Evolutionary conservation across 64 coral and sea anemone genomes (phyloP).

Genomic region (Hydrozoanthus tunicans): DNA sequence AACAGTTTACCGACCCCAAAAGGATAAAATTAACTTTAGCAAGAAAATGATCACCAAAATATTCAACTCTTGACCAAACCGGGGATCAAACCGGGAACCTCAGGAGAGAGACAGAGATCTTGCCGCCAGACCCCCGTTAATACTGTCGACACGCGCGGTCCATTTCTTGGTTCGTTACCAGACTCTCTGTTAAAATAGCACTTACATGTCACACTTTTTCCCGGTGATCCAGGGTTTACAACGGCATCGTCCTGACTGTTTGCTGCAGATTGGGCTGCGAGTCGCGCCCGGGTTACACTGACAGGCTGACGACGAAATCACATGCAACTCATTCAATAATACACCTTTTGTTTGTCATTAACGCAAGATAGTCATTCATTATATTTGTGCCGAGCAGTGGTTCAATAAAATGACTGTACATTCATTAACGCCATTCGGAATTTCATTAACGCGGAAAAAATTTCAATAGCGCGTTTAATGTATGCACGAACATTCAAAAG

Average conservation of each 20-base stretch:
- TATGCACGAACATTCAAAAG: too few relatives aligned
- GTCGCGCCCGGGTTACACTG: constrained; percentile 45
- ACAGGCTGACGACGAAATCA: neutral
- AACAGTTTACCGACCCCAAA: neutral
- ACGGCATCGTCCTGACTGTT: neutral
- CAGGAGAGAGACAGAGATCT: too few relatives aligned
- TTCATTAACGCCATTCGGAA: too few relatives aligned
- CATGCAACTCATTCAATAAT: neutral
- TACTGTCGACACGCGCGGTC: neutral
- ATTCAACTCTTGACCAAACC: too few relatives aligned
- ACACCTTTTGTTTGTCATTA: too few relatives aligned
- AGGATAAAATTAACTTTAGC: neutral
- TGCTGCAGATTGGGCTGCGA: constrained; percentile 20
- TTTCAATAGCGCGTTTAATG: too few relatives aligned
- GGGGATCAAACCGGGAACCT: too few relatives aligned
- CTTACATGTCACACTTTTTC: constrained; percentile 39
- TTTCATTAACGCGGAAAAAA: too few relatives aligned
- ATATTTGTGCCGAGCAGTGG: too few relatives aligned
- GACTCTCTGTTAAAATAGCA: neutral
- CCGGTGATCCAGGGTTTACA: constrained; percentile 37
- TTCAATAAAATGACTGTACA: too few relatives aligned
- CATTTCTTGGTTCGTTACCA: neutral
- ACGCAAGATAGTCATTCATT: too few relatives aligned
- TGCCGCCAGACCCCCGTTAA: too few relatives aligned
- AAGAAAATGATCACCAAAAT: neutral